A percentile compares a stretch with the other conserved stretches of the same genome.
These are phyloP conservation scores for Botia kubotai DNA, from an alignment of 2,797 vertebrate genomes.

Conservation along the genomic window DNA sequence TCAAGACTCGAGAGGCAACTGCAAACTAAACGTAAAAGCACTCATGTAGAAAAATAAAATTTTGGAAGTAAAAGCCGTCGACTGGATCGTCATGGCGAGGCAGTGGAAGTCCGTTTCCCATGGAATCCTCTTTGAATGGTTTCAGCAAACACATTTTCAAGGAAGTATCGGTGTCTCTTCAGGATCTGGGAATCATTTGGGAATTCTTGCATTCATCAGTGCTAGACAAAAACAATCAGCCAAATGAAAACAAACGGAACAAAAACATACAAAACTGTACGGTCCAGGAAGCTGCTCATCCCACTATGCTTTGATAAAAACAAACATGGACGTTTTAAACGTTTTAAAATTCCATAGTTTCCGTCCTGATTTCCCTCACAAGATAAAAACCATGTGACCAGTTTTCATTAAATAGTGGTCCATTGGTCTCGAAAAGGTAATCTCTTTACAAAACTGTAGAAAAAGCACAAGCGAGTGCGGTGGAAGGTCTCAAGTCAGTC, in stretches of 20 bases:
- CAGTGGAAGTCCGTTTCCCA: conserved; percentile 46
- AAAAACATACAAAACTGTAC: conserved; percentile 47
- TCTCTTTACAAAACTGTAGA: conserved; percentile 34
- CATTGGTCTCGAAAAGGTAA: conserved; percentile 46
- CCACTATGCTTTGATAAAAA: conserved; percentile 11
- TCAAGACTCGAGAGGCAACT: conserved; percentile 49
- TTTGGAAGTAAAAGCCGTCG: conserved; percentile 65
- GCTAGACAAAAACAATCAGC: conserved; percentile 26
- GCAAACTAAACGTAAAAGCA: conserved; percentile 77
- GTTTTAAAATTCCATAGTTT: conserved; percentile 10
- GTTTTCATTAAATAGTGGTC: conserved; percentile 29
- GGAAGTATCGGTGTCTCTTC: conserved; percentile 25
- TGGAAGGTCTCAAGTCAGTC: conserved; percentile 39
- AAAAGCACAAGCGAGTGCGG: conserved; percentile 41
- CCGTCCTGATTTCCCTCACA: background rate
- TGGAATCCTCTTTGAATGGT: conserved; percentile 28
- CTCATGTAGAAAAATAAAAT: conserved; percentile 84
- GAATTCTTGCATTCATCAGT: conserved; percentile 16
- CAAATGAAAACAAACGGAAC: conserved; percentile 30
- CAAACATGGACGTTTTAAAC: background rate
- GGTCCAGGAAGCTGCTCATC: conserved; percentile 20
- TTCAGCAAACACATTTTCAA: conserved; percentile 34
- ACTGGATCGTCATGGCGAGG: conserved; percentile 42
- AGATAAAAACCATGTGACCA: conserved; percentile 45
- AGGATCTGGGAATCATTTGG: background rate